These are phyloP conservation scores for Pocillopora damicornis DNA, from an alignment of 64 coral and sea anemone species.

Conservation along the genomic window DNA sequence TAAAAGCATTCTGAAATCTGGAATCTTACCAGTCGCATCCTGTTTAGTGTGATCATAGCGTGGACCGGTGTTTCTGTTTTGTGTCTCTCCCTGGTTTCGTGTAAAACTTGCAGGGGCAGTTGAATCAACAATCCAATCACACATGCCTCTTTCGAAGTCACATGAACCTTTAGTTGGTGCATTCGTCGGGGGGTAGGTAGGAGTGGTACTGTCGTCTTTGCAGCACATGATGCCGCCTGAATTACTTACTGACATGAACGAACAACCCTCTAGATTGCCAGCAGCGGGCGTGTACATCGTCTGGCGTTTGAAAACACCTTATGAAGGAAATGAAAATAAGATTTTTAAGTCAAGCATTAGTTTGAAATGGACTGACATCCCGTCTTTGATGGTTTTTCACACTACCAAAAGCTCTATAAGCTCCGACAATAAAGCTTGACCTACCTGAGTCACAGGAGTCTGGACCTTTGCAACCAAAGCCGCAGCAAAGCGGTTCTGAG, in stretches of 20 bases:
- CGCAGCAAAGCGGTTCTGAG: conserved; percentile 84
- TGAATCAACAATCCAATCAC: conserved; percentile 51
- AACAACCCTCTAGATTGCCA: conserved; percentile 60
- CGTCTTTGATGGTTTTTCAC: no score
- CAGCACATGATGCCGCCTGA: conserved; percentile 93
- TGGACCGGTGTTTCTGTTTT: conserved; percentile 77
- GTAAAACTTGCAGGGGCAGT: conserved; percentile 11
- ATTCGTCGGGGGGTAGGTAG: conserved; percentile 37
- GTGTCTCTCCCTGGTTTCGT: conserved; percentile 57
- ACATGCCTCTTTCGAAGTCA: conserved; percentile 56
- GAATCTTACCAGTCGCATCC: conserved; percentile 46
- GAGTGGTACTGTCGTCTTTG: conserved; percentile 64
- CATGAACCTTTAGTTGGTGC: conserved; percentile 66
- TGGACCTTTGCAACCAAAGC: conserved; percentile 57
- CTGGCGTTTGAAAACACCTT: conserved; percentile 44
- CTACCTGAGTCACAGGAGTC: conserved; percentile 78
- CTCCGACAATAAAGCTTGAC: not conserved
- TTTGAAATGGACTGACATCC: no score
- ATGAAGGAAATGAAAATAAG: not conserved
- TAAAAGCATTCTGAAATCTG: no score
- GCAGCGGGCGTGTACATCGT: conserved; percentile 56
- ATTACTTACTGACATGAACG: conserved; percentile 43
- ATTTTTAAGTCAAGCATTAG: not conserved
- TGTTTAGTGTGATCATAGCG: conserved; percentile 86
- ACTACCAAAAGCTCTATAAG: no score